Conservation (phyloP, 2,113 vertebrate genomes). For the Forbesichthys agassizii region DNA sequence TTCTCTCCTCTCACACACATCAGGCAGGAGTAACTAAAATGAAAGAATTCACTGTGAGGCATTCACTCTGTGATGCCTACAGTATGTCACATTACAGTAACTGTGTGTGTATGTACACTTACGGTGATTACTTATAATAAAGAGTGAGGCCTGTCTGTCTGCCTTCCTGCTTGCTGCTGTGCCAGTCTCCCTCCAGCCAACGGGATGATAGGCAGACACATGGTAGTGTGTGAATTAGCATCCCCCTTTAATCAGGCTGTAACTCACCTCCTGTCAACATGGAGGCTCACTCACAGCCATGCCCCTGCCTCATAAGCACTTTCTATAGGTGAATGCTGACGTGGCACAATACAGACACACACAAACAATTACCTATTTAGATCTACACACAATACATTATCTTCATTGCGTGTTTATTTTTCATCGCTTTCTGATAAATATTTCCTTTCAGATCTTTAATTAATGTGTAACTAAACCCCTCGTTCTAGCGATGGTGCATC, state of each 20-base stretch:
- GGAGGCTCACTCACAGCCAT: slow-evolving; percentile 31
- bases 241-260: slow-evolving; percentile 69
- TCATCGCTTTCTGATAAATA: too few species aligned
- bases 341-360: slow-evolving; percentile 6
- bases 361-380: neutral
- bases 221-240: slow-evolving; percentile 67
- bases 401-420: neutral
- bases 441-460: too few species aligned
- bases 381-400: neutral
- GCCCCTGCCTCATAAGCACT: slow-evolving; percentile 61
- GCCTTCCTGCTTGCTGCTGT: slow-evolving; percentile 51
- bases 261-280: slow-evolving; percentile 64
- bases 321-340: slow-evolving; percentile 56
- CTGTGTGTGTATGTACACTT: neutral
- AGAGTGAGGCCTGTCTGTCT: slow-evolving; percentile 25
- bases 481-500: too few species aligned
- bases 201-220: slow-evolving; percentile 60
- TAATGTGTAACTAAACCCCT: too few species aligned
- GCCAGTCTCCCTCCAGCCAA: slow-evolving; percentile 28
- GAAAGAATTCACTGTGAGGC: neutral
- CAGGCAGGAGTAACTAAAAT: neutral
- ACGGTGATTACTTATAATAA: slow-evolving; percentile 14
- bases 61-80: neutral
- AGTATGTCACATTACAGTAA: neutral
- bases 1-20: slow-evolving; percentile 4